Percentiles rank a stretch among this genome's conserved stretches.
Conservation (phyloP, 2,797 vertebrate genomes). For the Echiichthys vipera region DNA sequence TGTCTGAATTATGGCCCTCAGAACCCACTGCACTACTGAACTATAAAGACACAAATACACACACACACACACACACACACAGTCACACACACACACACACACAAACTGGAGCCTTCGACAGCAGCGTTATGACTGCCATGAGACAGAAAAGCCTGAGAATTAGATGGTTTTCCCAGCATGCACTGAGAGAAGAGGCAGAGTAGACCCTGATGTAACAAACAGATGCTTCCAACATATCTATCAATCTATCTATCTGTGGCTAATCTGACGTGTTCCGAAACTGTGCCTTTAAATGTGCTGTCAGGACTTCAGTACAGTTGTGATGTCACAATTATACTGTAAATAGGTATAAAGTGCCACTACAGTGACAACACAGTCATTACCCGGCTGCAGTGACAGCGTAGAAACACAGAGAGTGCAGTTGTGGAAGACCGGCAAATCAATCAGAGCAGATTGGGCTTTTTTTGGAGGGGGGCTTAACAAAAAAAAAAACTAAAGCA, state of each 20-base stretch:
- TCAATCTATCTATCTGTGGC: constrained; percentile 4
- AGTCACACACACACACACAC: background rate
- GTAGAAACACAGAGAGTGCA: no score
- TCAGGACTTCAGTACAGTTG: no score
- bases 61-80: background rate
- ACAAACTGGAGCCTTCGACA: constrained; percentile 25
- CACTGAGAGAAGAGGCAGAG: background rate
- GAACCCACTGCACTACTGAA: constrained; percentile 23
- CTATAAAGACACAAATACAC: constrained; percentile 33
- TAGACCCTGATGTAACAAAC: constrained; percentile 33
- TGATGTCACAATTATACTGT: no score
- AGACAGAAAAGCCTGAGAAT: constrained; percentile 32
- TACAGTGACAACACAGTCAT: no score
- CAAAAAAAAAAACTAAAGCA: no score
- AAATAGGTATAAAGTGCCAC: no score
- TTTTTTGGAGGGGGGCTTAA: no score
- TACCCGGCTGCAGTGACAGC: no score
- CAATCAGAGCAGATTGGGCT: no score
- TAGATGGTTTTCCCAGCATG: constrained; percentile 37
- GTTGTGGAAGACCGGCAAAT: no score
- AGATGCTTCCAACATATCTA: constrained; percentile 24
- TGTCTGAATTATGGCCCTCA: constrained; percentile 13
- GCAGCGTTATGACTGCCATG: constrained; percentile 35
- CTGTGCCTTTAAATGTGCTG: no score
- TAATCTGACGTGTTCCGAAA: background rate